Evolutionary conservation across 1,140 invertebrate genomes (phyloP).

Genomic region (Polyergus mexicanus): DNA sequence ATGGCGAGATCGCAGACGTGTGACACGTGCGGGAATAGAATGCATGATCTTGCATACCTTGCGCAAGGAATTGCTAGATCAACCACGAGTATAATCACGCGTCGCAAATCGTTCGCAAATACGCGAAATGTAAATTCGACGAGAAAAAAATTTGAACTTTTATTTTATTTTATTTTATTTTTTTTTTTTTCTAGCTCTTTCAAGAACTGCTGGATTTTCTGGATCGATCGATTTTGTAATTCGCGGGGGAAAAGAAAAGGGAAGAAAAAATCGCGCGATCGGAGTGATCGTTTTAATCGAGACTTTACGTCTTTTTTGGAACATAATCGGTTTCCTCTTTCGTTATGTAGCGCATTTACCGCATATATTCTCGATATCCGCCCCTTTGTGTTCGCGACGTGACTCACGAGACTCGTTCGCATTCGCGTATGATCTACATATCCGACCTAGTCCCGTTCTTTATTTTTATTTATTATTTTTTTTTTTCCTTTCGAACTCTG

Average conservation of each 20-base stretch:
- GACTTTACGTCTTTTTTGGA: constrained; percentile 12
- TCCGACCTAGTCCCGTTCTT: constrained; percentile 48
- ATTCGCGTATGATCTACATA: constrained; percentile 37
- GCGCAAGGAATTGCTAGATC: not conserved
- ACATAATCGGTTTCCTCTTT: not conserved
- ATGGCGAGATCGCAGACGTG: not conserved
- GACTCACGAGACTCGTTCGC: constrained; percentile 35
- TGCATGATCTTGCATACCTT: constrained; percentile 24
- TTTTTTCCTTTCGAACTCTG: not conserved
- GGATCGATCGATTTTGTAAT: not conserved
- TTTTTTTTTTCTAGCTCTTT: not conserved
- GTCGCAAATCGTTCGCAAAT: constrained; percentile 31
- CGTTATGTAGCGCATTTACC: not conserved
- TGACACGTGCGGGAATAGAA: constrained; percentile 40
- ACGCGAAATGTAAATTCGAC: too few relatives aligned
- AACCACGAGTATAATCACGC: constrained; percentile 25
- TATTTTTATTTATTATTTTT: constrained; percentile 15
- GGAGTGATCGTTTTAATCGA: not conserved
- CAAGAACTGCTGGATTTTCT: not conserved
- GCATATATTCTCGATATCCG: constrained; percentile 40
- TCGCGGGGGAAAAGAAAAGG: too few relatives aligned
- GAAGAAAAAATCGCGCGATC: not conserved
- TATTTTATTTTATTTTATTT: not conserved
- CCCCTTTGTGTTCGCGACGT: constrained; percentile 38
- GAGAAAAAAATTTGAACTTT: too few relatives aligned